Base-by-base conservation (phyloP, 1,140 invertebrate species). In the Zaprionus capensis region DNA sequence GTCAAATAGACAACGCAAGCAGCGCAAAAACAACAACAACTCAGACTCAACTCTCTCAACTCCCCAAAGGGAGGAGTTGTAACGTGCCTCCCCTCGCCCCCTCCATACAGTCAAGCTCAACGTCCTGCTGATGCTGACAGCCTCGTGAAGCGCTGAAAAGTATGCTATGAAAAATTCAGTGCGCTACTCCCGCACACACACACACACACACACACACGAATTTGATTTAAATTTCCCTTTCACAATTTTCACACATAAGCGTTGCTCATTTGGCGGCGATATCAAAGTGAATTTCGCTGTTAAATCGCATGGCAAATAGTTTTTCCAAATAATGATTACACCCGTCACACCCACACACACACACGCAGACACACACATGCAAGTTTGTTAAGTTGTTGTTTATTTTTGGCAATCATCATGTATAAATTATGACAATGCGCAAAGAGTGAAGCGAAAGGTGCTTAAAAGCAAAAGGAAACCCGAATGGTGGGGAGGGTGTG, bases 251-350 rank as follows among this genome's bases (percentile, higher is more conserved):
- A 51, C 46, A 51, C 46, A 51, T 70, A 81, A 65, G 58, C 81
- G 63, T 53, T 67, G 63, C 38, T 69, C 31, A 74, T 71, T 70
- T 70, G 14, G 49, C 38, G 20, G 41, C 55, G 76, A 71, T 90
- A 90, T 90, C 85, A 90, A 90, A 90, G 85, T 71, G 79, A 85
- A 85, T 80, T 90, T 80, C 70, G 46, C 34, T 74, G 85, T 82
- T 90, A 82, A 90, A 90, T 90, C 85, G 85, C 72, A 36, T 57
- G 85, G 85, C 81, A 90, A 90, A 90, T 90, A 90, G 85, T 90
- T 90, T 74, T 41, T 28, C 59, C 55, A 81, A 73, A 81, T 75
- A 80, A 26, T 67, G 22, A 64, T 61, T 64, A 44, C 77, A 34
- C 62, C 5, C 38, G 4, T 15, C n/a, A 17, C n/a, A 9, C 41